Evolutionary conservation across 2,113 vertebrate genomes (phyloP), one percentile per base, ranked within the genome.

Genomic region (Gobius niger): DNA sequence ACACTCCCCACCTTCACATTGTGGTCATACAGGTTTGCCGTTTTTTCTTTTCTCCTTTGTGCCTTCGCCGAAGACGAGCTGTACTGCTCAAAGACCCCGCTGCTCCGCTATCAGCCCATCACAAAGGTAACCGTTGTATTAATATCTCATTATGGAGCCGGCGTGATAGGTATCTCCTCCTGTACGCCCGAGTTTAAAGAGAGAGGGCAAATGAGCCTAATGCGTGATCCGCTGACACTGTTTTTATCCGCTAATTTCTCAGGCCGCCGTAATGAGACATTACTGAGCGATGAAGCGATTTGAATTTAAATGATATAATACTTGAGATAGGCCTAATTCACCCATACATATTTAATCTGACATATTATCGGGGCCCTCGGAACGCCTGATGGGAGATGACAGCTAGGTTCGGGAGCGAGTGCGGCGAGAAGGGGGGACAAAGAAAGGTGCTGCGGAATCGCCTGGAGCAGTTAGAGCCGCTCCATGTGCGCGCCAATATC

Each of bases 331-430:
- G 75, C 86, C 90, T 93, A 89, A 91, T 92, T 92, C 83, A 79
- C 82, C 89, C 87, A 92, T 93, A 91, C 90, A 93, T 92, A 93
- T 93, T 93, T 92, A 93, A 93, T 93, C 88, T 91, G 85, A 90
- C 85, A 82, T 78, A 91, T 92, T 90, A 93, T 91, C 91, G 86
- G 51, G 88, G 87, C 84, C 82, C 86, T 88, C 78, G 73, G 63
- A 34, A 83, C 47, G 80, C 73, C 78, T 84, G 85, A 90, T 87
- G 73, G 70, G 87, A 89, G 85, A 75, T 83, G 88, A 90, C 85
- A 84, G 88, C 74, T 80, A 63, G 83, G 84, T 79, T 61, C 80
- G 62, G 63, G 73, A 50, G 63, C 68, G 75, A 71, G 75, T 63
- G 65, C 78, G 19, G 64, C 41, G 41, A 60, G 73, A 68, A 46